Conservation (phyloP, 1,140 invertebrate species). For the Oreohelix idahoensis region DNA sequence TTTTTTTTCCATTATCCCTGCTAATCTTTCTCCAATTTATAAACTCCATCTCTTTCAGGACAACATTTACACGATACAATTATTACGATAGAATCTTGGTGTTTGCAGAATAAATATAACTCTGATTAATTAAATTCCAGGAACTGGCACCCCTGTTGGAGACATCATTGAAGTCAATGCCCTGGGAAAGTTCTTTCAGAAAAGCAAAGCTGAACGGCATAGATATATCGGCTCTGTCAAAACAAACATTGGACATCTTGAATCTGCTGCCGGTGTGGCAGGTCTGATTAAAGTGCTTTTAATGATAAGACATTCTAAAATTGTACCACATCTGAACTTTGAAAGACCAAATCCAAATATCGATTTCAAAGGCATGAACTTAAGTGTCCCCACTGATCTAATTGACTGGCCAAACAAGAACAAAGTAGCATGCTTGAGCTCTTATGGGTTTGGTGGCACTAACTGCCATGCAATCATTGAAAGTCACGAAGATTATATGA, state of each 20-base stretch:
- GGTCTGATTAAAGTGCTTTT: conserved; percentile 53
- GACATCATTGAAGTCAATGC: conserved; percentile 53
- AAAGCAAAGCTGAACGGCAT: neutral
- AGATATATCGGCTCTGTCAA: conserved; percentile 61
- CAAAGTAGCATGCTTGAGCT: conserved; percentile 54
- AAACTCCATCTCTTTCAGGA: no score
- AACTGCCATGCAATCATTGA: conserved; percentile 57
- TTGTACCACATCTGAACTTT: conserved; percentile 55
- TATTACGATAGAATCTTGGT: no score
- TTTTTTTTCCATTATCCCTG: no score
- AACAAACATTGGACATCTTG: conserved; percentile 64
- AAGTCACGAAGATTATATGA: conserved; percentile 12
- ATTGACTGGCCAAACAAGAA: conserved; percentile 65
- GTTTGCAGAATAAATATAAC: no score
- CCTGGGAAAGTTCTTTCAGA: conserved; percentile 37
- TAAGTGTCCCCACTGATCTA: conserved; percentile 53
- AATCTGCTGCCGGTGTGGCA: conserved; percentile 40
- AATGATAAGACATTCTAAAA: conserved; percentile 59
- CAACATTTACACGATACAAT: no score
- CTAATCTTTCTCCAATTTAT: no score
- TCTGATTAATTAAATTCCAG: conserved; percentile 32
- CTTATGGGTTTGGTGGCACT: conserved; percentile 64
- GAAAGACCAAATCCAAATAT: conserved; percentile 55
- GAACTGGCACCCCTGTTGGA: conserved; percentile 54
- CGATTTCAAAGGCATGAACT: conserved; percentile 46